These are phyloP conservation scores for Cliona cf. orientalis DNA, from an alignment of 37 sponge, comb jelly and placozoan species.

Conservation along the genomic window DNA sequence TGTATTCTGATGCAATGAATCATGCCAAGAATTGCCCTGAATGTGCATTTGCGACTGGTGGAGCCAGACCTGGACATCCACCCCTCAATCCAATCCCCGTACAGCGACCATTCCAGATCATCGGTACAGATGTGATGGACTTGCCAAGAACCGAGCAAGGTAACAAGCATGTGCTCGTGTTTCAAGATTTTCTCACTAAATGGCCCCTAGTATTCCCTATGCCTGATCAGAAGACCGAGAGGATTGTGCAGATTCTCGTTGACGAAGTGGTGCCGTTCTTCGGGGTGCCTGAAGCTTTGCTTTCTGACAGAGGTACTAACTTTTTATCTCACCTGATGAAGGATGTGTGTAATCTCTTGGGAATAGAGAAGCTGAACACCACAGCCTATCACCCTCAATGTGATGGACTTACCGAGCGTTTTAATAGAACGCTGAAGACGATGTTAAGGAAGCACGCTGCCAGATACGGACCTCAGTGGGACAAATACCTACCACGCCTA, in stretches of 20 bases:
- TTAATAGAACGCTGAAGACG: slow-evolving; percentile 36
- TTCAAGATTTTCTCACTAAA: slow-evolving; percentile 63
- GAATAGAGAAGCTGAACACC: slow-evolving; percentile 42
- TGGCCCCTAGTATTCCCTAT: slow-evolving; percentile 67
- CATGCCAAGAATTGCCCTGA: slow-evolving; percentile 47
- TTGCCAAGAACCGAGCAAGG: slow-evolving; percentile 43
- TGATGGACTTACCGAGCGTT: slow-evolving; percentile 24
- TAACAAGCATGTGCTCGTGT: slow-evolving; percentile 58
- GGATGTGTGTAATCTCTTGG: slow-evolving; percentile 42
- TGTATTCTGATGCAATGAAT: slow-evolving; percentile 23
- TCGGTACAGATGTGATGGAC: slow-evolving; percentile 64
- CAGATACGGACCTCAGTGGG: slow-evolving; percentile 33
- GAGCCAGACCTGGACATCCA: slow-evolving; percentile 5
- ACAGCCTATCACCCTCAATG: slow-evolving; percentile 52
- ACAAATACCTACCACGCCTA: slow-evolving; percentile 18
- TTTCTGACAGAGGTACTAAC: slow-evolving; percentile 48
- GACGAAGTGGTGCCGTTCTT: too few relatives aligned
- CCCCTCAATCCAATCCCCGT: slow-evolving; percentile 62
- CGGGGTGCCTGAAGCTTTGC: too few relatives aligned
- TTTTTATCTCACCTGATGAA: slow-evolving; percentile 27
- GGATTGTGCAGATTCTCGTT: slow-evolving; percentile 31
- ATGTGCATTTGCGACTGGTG: slow-evolving; percentile 36
- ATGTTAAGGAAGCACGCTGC: slow-evolving; percentile 38
- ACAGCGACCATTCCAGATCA: slow-evolving; percentile 52
- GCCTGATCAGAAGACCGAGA: slow-evolving; percentile 56